Percentiles rank a stretch among this genome's conserved stretches.
phyloP scores from a whole-genome alignment of 30 jellyfish, hydroid and myxozoan genomes.

The Nemopilema nomurai region DNA sequence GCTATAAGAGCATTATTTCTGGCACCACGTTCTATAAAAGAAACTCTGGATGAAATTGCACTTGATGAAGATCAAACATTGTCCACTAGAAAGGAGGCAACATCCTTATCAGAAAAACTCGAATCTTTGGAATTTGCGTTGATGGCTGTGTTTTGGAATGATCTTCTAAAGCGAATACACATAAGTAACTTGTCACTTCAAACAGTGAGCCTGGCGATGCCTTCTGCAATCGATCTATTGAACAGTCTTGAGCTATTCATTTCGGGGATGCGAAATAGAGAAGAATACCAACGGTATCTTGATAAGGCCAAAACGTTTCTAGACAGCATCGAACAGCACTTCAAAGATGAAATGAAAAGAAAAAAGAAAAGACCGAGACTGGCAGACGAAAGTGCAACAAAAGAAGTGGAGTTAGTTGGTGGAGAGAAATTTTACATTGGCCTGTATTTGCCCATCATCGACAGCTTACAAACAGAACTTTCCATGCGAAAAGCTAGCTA shows the following conservation, averaged over 20 bases:
- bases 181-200: constrained; percentile 20
- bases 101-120: constrained; percentile 15
- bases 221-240: constrained; percentile 21
- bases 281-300: constrained; percentile 23
- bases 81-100: constrained; percentile 41
- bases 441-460: constrained; percentile 46
- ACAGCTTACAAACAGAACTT: constrained; percentile 24
- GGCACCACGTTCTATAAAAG: constrained; percentile 21
- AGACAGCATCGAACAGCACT: neutral
- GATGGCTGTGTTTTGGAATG: constrained; percentile 45
- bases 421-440: constrained; percentile 24
- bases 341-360: constrained; percentile 26
- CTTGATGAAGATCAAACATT: constrained; percentile 50
- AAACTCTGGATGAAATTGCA: constrained; percentile 34
- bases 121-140: constrained; percentile 35
- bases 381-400: constrained; percentile 25
- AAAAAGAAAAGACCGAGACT: constrained; percentile 51
- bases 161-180: constrained; percentile 35
- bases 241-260: constrained; percentile 34
- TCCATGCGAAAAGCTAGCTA: constrained; percentile 39
- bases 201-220: constrained; percentile 8
- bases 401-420: constrained; percentile 34
- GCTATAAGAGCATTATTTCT: constrained; percentile 52
- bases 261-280: constrained; percentile 27
- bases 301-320: constrained; percentile 2